Conservation (phyloP, 2,888 invertebrate genomes). For the Morinoia aosen region DNA sequence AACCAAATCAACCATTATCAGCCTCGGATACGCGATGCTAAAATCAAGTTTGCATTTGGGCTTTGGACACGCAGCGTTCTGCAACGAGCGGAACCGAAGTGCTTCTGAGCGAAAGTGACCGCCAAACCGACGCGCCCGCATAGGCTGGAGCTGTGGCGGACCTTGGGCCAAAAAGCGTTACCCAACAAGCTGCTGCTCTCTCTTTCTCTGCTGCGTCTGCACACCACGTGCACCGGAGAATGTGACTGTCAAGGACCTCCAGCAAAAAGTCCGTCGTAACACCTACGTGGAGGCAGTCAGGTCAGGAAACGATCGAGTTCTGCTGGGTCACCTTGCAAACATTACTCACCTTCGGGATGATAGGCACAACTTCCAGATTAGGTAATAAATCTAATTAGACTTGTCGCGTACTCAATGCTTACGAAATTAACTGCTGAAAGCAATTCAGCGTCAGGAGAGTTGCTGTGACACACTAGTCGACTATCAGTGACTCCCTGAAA, state of each 20-base stretch:
- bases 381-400: background rate
- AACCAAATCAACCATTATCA: too few relatives aligned
- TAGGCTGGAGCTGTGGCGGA: background rate
- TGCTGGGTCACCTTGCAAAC: background rate
- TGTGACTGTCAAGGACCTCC: background rate
- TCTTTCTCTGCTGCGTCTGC: background rate
- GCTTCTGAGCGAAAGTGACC: conserved; percentile 19
- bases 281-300: background rate
- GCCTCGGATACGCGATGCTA: too few relatives aligned
- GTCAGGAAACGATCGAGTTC: background rate
- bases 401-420: background rate
- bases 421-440: background rate
- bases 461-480: background rate
- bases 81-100: background rate
- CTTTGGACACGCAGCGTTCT: background rate
- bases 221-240: background rate
- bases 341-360: background rate
- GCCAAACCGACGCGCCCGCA: background rate
- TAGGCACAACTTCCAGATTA: background rate
- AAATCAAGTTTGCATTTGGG: background rate
- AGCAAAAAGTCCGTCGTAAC: background rate
- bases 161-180: background rate
- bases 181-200: background rate
- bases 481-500: too few relatives aligned
- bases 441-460: background rate